phyloP scores from a whole-genome alignment of 2,888 invertebrate species.

The Synergus japonicus region DNA sequence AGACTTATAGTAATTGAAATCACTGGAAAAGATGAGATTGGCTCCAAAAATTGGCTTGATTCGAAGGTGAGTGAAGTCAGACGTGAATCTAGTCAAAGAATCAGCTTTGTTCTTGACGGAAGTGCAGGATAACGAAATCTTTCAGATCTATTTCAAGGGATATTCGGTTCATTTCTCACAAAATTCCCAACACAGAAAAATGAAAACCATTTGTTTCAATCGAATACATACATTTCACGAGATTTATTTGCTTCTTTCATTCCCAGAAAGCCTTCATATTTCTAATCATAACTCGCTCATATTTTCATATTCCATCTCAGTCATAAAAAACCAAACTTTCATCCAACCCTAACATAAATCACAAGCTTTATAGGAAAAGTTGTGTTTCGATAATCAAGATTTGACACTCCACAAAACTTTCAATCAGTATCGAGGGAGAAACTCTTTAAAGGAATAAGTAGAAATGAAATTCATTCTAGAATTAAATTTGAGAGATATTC shows the following conservation, averaged over 20 bases:
- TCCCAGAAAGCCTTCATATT: background rate
- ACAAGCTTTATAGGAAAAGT: background rate
- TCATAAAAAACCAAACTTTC: background rate
- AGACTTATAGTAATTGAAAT: background rate
- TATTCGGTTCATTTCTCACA: constrained; percentile 11
- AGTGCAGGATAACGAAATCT: constrained; percentile 11
- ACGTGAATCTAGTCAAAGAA: constrained; percentile 18
- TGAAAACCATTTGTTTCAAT: constrained; percentile 21
- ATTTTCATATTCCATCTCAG: background rate
- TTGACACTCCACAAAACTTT: background rate
- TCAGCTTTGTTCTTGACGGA: background rate
- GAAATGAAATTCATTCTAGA: too few species aligned
- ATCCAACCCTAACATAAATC: background rate
- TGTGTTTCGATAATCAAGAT: background rate
- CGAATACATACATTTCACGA: constrained; percentile 1
- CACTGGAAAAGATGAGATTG: background rate
- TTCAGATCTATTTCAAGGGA: constrained; percentile 17
- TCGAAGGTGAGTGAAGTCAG: constrained; percentile 7
- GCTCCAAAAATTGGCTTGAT: background rate
- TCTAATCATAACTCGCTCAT: background rate
- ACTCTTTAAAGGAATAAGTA: background rate
- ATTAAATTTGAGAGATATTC: background rate
- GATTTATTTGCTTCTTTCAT: background rate
- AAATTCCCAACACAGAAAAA: background rate
- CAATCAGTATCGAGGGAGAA: background rate